Base-by-base conservation (phyloP, 2,113 vertebrate genomes). In the Nerophis lumbriciformis region DNA sequence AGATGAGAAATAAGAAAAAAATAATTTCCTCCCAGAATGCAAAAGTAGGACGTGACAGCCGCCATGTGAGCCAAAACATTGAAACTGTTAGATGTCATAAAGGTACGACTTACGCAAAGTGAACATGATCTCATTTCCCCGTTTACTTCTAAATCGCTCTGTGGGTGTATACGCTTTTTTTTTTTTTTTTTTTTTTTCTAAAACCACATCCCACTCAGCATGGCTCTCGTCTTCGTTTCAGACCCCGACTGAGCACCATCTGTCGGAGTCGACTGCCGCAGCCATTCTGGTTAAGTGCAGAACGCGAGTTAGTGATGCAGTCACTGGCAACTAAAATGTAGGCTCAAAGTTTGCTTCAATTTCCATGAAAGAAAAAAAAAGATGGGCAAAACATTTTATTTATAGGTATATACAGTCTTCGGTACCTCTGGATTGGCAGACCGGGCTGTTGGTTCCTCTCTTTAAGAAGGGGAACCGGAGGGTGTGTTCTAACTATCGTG, bases 231-330 rank as follows among this genome's bases (percentile, higher is more conserved):
- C 19, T 65, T 73, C 13, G 51, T 6, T 39, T 55, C 19, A 8
- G 59, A 66, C 53, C 66, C 71, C 78, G 13, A 57, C 73, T 79
- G 79, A 67, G 64, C 72, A 59, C 65, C 67, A 61, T 68, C 66
- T 75, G 73, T 51, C 70, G 44, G 42, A 5, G 38, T 66, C 58
- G 61, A 68, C 48, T 12, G 2, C 9, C 36, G 55, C 14, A 52
- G 28, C 39, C 37, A 9, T 53, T 71, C 72, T 72, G 65, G 68
- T 49, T 5, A 16, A 51, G 44, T 13, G 8, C 38, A 49, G 38
- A 72, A 61, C 61, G 39, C 47, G 55, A 61, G 48, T 63, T 11
- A 55, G 19, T 12, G 38, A 59, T 12, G 4, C 10, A 54, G 12
- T 53, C 53, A 47, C 49, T 61, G 53, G 37, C 48, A 52, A 61